Percentiles rank a stretch among this genome's conserved stretches.
Conservation (phyloP, 2,113 vertebrate species). For the Drymodes brunneopygia region DNA sequence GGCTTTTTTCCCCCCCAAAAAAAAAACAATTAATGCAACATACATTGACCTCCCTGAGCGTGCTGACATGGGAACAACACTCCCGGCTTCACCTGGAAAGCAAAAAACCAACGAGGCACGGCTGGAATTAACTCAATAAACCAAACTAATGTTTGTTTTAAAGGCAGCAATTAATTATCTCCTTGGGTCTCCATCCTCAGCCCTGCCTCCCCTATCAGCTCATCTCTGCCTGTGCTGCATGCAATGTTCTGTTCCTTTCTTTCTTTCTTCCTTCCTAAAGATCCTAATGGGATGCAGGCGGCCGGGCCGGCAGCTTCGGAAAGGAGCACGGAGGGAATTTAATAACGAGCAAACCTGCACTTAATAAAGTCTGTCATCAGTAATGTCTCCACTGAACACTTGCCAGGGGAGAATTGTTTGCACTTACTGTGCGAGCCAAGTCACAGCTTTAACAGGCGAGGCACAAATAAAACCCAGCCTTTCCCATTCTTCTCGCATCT, state of each 20-base stretch:
- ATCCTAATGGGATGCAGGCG: conserved; percentile 31
- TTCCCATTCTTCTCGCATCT: conserved; percentile 33
- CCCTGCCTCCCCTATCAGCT: conserved; percentile 18
- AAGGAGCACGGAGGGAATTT: conserved; percentile 41
- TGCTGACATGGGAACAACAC: background rate
- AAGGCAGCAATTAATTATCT: conserved; percentile 25
- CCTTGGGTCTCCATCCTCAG: conserved; percentile 8
- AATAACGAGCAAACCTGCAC: conserved; percentile 63
- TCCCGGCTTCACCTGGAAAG: conserved; percentile 40
- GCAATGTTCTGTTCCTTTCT: conserved; percentile 58
- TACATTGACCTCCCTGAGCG: background rate
- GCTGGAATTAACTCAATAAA: background rate
- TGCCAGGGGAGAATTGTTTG: conserved; percentile 62
- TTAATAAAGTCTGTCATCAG: conserved; percentile 69
- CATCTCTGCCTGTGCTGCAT: conserved; percentile 10
- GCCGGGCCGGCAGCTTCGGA: conserved; percentile 53
- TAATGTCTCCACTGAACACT: conserved; percentile 54
- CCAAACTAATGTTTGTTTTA: conserved; percentile 49
- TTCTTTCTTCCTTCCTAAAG: conserved; percentile 47
- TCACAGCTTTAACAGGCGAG: conserved; percentile 53
- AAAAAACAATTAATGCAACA: background rate
- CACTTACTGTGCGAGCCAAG: conserved; percentile 65
- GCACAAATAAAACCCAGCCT: conserved; percentile 53
- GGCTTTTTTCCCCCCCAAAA: fast-evolving
- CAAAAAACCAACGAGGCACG: background rate